Conservation (phyloP, 2,888 invertebrate species). For the Sussaba pulchella region DNA sequence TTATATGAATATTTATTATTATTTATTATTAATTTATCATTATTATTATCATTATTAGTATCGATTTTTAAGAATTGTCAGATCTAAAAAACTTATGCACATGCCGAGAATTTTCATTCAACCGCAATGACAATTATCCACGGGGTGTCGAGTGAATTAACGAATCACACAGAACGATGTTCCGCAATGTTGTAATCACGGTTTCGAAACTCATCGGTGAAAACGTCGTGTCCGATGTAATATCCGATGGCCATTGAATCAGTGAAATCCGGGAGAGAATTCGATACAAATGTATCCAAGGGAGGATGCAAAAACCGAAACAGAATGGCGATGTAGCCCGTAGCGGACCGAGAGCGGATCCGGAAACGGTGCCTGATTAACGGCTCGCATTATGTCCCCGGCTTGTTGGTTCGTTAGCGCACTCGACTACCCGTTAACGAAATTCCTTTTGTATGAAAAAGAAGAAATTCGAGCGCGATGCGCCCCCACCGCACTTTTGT, state of each 20-base stretch:
- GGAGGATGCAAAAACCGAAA: not conserved
- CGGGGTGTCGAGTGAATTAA: too few relatives aligned
- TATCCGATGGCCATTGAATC: not conserved
- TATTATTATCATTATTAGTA: too few relatives aligned
- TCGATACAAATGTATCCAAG: not conserved
- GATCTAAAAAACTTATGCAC: too few relatives aligned
- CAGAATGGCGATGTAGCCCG: not conserved
- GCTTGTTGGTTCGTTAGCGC: slow-evolving; percentile 60
- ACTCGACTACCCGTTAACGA: slow-evolving; percentile 54
- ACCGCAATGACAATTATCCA: too few relatives aligned
- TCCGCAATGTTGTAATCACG: too few relatives aligned
- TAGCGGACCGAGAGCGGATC: slow-evolving; percentile 13
- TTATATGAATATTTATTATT: too few relatives aligned
- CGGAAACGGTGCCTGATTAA: slow-evolving; percentile 61
- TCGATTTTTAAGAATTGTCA: too few relatives aligned
- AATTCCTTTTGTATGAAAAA: slow-evolving; percentile 60
- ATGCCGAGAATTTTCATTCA: too few relatives aligned
- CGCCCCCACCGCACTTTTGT: slow-evolving; percentile 49
- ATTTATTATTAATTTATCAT: too few relatives aligned
- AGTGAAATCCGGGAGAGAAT: not conserved
- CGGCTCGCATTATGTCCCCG: slow-evolving; percentile 50
- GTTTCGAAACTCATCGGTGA: too few relatives aligned
- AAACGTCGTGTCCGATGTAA: not conserved
- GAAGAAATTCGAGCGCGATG: slow-evolving; percentile 26
- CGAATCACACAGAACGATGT: too few relatives aligned